Percentiles rank a stretch among this genome's conserved stretches.
phyloP scores from a whole-genome alignment of 2,888 invertebrate species.

The Apamea epomidion region DNA sequence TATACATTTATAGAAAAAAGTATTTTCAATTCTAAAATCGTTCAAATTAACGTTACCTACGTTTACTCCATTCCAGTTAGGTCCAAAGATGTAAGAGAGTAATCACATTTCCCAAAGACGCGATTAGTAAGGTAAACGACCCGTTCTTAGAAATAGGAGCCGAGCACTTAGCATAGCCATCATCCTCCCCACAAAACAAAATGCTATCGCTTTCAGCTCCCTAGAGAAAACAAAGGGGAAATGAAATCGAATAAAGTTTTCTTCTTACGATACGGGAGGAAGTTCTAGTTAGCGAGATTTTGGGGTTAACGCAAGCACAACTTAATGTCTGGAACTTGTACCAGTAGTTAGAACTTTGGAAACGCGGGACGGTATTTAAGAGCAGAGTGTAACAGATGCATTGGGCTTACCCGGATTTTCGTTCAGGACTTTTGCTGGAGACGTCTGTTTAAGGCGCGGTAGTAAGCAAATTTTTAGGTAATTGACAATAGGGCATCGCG shows the following conservation, averaged over 20 bases:
- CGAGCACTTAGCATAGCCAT: conserved; percentile 26
- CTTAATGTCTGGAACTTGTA: conserved; percentile 52
- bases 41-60: neutral
- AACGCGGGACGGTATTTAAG: conserved; percentile 41
- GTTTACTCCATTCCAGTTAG: neutral
- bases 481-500: too few species aligned
- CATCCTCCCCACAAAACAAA: conserved; percentile 22
- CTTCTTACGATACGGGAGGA: conserved; percentile 28
- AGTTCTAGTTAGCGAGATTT: conserved; percentile 51
- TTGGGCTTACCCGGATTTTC: conserved; percentile 20
- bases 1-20: too few species aligned
- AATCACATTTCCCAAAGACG: neutral
- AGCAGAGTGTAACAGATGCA: conserved; percentile 47
- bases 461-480: too few species aligned
- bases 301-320: conserved; percentile 47
- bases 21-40: neutral
- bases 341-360: conserved; percentile 46
- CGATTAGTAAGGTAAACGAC: conserved; percentile 14
- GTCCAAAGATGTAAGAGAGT: neutral
- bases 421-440: neutral
- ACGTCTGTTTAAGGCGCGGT: neutral
- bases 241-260: conserved; percentile 58
- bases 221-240: conserved; percentile 36
- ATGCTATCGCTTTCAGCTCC: conserved; percentile 35
- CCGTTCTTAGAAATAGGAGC: conserved; percentile 22